Percentiles rank a stretch among this genome's conserved stretches.
Conservation (phyloP, 1,140 invertebrate species). For the Dinoponera quadriceps region DNA sequence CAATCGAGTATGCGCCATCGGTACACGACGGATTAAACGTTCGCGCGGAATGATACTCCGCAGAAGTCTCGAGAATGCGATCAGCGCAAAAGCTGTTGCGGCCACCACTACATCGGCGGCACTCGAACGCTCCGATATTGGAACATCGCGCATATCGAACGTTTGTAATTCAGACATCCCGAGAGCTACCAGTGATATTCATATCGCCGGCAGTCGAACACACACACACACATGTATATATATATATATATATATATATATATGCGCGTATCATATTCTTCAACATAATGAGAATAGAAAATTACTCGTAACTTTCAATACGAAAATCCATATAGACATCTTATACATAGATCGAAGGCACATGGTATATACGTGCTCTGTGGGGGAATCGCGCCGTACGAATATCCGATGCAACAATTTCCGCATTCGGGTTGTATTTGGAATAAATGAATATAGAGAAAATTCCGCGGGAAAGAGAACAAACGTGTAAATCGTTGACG, state of each 20-base stretch:
- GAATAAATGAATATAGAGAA: not conserved
- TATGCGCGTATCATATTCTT: not conserved
- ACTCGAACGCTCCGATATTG: conserved; percentile 13
- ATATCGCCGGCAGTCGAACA: conserved; percentile 4
- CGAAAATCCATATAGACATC: not conserved
- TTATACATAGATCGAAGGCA: not conserved
- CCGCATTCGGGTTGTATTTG: not conserved
- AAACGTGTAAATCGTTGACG: not conserved
- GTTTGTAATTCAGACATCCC: conserved; percentile 49
- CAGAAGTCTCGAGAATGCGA: conserved; percentile 39
- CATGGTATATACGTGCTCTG: not conserved
- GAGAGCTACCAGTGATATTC: conserved; percentile 28
- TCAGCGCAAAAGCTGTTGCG: conserved; percentile 13
- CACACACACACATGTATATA: too few species aligned
- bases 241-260: too few species aligned
- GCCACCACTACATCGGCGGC: not conserved
- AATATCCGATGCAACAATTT: not conserved
- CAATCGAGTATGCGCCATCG: conserved; percentile 79
- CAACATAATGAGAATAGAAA: conserved; percentile 36
- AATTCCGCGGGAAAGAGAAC: not conserved
- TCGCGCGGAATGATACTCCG: conserved; percentile 33
- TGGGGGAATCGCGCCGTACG: not conserved
- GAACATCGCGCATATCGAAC: not conserved
- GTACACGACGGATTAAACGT: conserved; percentile 75
- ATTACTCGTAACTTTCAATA: conserved; percentile 12